Percentiles rank a stretch among this genome's conserved stretches.
Evolutionary conservation across 2,888 invertebrate species (phyloP).

Genomic region (Rhodophaea formosa): DNA sequence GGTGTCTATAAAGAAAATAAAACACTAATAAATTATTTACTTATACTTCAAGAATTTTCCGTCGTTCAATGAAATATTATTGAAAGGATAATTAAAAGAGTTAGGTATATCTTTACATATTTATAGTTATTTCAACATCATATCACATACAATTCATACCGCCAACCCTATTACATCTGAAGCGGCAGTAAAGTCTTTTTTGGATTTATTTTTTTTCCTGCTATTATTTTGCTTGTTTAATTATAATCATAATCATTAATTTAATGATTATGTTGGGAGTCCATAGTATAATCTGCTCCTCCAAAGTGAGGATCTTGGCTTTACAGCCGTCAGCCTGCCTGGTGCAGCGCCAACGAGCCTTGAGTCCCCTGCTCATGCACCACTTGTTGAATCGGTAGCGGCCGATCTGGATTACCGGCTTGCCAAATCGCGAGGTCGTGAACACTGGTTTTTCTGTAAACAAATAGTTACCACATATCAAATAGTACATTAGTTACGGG

Average conservation of each 20-base stretch:
- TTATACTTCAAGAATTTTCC: no score
- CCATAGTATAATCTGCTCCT: constrained; percentile 21
- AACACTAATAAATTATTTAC: no score
- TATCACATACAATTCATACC: no score
- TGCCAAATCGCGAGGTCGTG: constrained; percentile 35
- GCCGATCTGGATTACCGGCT: constrained; percentile 37
- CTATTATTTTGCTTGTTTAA: neutral
- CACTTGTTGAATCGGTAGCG: constrained; percentile 33
- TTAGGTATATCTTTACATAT: no score
- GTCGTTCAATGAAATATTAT: no score
- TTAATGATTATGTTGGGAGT: neutral
- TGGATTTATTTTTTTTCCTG: neutral
- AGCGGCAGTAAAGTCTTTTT: no score
- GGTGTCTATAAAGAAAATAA: no score
- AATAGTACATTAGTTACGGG: no score
- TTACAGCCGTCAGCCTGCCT: constrained; percentile 7
- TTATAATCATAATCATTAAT: no score
- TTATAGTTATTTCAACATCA: no score
- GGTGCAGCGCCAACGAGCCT: constrained; percentile 32
- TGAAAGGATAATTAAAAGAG: no score
- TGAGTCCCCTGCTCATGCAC: constrained; percentile 19
- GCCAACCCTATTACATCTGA: no score
- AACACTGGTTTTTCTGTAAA: constrained; percentile 21
- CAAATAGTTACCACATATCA: neutral
- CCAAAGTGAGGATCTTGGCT: constrained; percentile 20